Base-by-base conservation (phyloP, 2,888 invertebrate species). In the Clitarchus hookeri region DNA sequence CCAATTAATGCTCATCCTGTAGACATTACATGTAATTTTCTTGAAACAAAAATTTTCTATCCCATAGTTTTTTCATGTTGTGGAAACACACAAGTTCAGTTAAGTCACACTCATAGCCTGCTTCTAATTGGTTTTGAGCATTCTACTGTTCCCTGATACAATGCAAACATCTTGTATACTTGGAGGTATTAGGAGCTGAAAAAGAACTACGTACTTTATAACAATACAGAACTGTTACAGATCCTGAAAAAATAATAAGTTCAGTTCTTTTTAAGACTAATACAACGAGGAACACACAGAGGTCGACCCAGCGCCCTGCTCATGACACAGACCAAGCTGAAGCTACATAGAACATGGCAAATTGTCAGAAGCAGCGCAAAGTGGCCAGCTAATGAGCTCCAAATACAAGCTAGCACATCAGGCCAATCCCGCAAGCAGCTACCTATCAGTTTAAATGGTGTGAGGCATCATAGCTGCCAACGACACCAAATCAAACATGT, bases 381-480 rank as follows among this genome's bases (percentile, higher is more conserved):
- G 65, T n/a, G 65, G 65, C 65, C 65, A 1, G 65, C 65, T 65
- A 19, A n/a, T 19, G 65, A 65, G 65, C 65, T 65, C 16, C 48
- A 48, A 16, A 48, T 11, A 8, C 48, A 48, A 48, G 48, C 48
- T 48, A 48, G 48, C 11, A 48, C 48, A 48, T 48, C 65, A 65
- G 65, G 65, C 65, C 65, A 65, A n/a, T n/a, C 65, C 65, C 65
- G 65, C n/a, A 65, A 65, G 65, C 65, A 65, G 65, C 65, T 65
- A 65, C 65, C 19, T 16, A 13, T 6, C 48, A 48, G 48, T 48
- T 48, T 48, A 48, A n/a, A 65, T n/a, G 65, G 65, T 23, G 65
- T 65, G 65, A 65, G 65, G n/a, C 65, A 65, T 65, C 65, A 65
- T 65, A 65, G 65, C 65, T 65, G 65, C 65, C 65, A 65, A 65